Percentiles rank a stretch among this genome's conserved stretches.
Conservation (phyloP, 2,888 invertebrate species). For the Callosobruchus maculatus region DNA sequence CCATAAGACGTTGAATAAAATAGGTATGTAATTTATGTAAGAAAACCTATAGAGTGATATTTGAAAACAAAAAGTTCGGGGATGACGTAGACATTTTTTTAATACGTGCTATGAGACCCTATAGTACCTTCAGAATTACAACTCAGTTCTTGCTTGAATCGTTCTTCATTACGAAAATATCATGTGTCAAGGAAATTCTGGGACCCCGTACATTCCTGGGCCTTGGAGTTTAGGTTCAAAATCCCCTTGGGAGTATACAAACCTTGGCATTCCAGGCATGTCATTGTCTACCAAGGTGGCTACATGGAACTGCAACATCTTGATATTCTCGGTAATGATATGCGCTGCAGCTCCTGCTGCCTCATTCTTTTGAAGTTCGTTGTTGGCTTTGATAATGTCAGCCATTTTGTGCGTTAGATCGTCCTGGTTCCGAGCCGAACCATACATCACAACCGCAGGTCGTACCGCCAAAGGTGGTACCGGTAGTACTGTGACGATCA, state of each 20-base stretch:
- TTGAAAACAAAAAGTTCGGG: no score
- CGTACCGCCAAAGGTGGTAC: conserved; percentile 95
- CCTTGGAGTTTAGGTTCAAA: no score
- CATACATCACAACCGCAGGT: conserved; percentile 98
- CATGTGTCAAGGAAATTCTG: no score
- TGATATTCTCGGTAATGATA: conserved; percentile 93
- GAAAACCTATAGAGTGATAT: no score
- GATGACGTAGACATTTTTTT: no score
- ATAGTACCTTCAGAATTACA: no score
- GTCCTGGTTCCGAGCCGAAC: conserved; percentile 98
- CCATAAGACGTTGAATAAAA: no score
- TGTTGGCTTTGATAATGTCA: conserved; percentile 97
- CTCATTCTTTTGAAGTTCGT: conserved; percentile 92
- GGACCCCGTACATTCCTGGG: no score
- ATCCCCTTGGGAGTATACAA: conserved; percentile 19
- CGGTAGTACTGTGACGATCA: conserved; percentile 95
- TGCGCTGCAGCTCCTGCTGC: conserved; percentile 96
- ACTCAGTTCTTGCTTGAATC: no score
- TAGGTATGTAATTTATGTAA: no score
- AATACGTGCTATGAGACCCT: no score
- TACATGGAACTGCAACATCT: conserved; percentile 97
- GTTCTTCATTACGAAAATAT: no score
- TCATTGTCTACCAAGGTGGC: conserved; percentile 98
- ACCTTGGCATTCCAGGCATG: conserved; percentile 94
- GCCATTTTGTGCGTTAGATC: conserved; percentile 98